phyloP scores from a whole-genome alignment of 2,113 vertebrate genomes.

The Alces alces region DNA sequence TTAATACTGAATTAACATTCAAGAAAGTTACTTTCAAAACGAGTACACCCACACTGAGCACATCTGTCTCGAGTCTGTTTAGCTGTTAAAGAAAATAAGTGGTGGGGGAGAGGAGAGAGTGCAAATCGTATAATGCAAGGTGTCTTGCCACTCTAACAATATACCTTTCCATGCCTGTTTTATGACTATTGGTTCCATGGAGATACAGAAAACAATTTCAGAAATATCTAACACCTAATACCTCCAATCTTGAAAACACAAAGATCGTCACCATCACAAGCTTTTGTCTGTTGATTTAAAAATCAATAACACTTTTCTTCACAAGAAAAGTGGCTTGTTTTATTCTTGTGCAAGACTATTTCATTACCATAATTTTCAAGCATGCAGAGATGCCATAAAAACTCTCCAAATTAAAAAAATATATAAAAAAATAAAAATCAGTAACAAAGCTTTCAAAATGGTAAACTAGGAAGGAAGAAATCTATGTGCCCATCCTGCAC shows the following conservation, averaged over 20 bases:
- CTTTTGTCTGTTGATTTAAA: background rate
- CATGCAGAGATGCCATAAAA: too few relatives aligned
- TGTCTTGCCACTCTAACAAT: background rate
- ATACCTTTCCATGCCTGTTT: background rate
- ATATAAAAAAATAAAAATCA: background rate
- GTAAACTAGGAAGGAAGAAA: slow-evolving; percentile 12
- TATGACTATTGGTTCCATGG: background rate
- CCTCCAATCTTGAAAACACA: background rate
- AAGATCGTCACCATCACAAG: background rate
- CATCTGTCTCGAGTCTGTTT: background rate
- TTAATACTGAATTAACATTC: background rate
- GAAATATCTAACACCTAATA: background rate
- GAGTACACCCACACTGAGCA: background rate
- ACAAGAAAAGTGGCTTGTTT: too few relatives aligned
- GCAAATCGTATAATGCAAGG: background rate
- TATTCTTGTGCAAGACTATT: too few relatives aligned
- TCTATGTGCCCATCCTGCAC: background rate
- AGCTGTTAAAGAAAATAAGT: background rate
- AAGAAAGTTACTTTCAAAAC: background rate
- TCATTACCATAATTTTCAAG: too few relatives aligned
- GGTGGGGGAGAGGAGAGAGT: too few relatives aligned
- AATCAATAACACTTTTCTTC: background rate
- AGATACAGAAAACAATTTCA: background rate
- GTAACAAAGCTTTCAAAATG: background rate
- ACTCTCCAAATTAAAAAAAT: too few relatives aligned